Evolutionary conservation across 1,140 invertebrate genomes (phyloP).

Genomic region (Brachionus asplanchnoidis): DNA sequence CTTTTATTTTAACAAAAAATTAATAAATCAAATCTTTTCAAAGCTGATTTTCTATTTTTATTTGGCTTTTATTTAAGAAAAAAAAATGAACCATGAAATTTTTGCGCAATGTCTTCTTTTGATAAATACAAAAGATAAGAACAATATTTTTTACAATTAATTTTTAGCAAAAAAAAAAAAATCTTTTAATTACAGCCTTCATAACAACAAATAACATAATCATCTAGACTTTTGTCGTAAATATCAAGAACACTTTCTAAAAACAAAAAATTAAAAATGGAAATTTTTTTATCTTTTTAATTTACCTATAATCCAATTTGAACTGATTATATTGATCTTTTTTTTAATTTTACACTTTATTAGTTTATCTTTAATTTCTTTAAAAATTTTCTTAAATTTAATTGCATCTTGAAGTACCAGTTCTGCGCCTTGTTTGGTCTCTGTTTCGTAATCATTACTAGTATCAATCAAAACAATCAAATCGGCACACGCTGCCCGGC

Average conservation of each 20-base stretch:
- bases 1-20: no score
- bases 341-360: constrained; percentile 2
- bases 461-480: neutral
- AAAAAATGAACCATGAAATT: no score
- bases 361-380: neutral
- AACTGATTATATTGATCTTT: neutral
- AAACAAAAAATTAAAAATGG: neutral
- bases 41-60: no score
- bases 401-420: neutral
- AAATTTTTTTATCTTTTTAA: neutral
- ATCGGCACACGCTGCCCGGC: constrained; percentile 11
- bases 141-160: neutral
- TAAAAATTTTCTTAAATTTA: neutral
- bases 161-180: neutral
- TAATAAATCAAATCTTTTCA: no score
- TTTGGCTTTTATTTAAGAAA: no score
- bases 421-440: neutral
- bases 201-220: neutral
- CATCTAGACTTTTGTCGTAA: neutral
- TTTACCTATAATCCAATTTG: constrained; percentile 19
- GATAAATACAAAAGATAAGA: neutral
- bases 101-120: no score
- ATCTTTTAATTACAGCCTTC: neutral
- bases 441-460: neutral
- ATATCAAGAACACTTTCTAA: neutral